These are phyloP conservation scores for Thaleichthys pacificus DNA, from an alignment of 2,797 vertebrate species.

Conservation along the genomic window DNA sequence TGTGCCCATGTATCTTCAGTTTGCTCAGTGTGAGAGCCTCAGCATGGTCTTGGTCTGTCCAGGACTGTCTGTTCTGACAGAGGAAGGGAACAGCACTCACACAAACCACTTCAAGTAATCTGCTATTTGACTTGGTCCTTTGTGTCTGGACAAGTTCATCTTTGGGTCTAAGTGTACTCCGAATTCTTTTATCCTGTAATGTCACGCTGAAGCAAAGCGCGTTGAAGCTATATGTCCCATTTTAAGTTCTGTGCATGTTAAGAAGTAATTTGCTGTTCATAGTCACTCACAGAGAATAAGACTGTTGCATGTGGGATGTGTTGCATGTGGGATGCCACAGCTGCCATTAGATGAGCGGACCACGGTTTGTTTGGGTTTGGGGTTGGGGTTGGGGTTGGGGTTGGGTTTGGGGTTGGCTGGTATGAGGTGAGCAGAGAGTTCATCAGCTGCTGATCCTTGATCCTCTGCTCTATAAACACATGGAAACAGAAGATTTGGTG, in stretches of 20 bases:
- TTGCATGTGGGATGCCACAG: neutral
- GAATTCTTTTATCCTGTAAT: too few relatives aligned
- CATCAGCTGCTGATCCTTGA: constrained; percentile 61
- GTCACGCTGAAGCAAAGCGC: neutral
- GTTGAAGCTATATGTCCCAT: neutral
- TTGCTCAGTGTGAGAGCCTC: too few relatives aligned
- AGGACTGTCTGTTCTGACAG: too few relatives aligned
- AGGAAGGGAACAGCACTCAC: too few relatives aligned
- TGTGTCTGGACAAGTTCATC: too few relatives aligned
- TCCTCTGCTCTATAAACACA: constrained; percentile 57
- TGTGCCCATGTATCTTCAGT: too few relatives aligned
- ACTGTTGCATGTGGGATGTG: neutral
- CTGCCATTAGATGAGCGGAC: neutral
- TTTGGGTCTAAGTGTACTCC: too few relatives aligned
- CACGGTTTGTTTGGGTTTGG: constrained; percentile 7
- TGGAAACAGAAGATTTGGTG: constrained; percentile 63
- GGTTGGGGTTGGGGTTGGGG: constrained; percentile 5
- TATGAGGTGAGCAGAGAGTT: constrained; percentile 30
- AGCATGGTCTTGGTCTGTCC: too few relatives aligned
- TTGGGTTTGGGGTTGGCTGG: constrained; percentile 9
- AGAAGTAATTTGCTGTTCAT: neutral
- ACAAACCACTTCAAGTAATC: too few relatives aligned
- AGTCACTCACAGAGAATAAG: neutral
- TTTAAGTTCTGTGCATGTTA: neutral
- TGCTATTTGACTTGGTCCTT: too few relatives aligned